These are phyloP conservation scores for Ramphastos sulfuratus DNA, from an alignment of 2,113 vertebrate species.

Conservation along the genomic window DNA sequence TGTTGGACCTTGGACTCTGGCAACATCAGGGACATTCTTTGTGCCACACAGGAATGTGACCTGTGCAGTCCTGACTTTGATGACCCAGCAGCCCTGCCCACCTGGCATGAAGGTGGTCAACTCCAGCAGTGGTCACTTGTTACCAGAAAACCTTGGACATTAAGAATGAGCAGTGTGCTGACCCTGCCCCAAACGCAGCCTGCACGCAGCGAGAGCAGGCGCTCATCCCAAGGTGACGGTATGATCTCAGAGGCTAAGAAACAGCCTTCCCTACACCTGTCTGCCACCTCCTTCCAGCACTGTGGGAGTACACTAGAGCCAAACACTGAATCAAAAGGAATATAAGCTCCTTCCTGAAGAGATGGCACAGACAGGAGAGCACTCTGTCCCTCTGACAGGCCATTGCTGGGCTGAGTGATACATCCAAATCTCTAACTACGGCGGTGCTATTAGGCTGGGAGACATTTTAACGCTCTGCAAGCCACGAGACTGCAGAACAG, in stretches of 20 bases:
- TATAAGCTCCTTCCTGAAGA: neutral
- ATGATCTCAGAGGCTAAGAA: neutral
- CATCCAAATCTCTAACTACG: neutral
- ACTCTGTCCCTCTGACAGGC: neutral
- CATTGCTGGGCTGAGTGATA: neutral
- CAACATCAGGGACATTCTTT: neutral
- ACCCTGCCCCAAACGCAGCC: neutral
- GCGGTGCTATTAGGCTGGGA: neutral
- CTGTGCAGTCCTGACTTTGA: neutral
- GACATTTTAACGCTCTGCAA: neutral
- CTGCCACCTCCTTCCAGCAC: neutral
- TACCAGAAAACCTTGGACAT: neutral
- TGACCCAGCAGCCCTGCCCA: neutral
- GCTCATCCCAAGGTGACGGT: neutral
- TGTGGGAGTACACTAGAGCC: neutral
- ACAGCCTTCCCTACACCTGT: neutral
- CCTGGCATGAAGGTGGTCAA: neutral
- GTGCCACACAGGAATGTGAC: neutral
- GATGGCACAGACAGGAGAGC: neutral
- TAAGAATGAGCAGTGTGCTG: neutral
- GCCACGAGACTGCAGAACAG: neutral
- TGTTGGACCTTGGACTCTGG: neutral
- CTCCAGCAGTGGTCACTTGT: neutral
- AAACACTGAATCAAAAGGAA: neutral
- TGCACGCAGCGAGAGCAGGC: too few relatives aligned